Evolutionary conservation across 2,888 invertebrate genomes (phyloP), one percentile per base, ranked within the genome.

Genomic region (Drosophila recens): DNA sequence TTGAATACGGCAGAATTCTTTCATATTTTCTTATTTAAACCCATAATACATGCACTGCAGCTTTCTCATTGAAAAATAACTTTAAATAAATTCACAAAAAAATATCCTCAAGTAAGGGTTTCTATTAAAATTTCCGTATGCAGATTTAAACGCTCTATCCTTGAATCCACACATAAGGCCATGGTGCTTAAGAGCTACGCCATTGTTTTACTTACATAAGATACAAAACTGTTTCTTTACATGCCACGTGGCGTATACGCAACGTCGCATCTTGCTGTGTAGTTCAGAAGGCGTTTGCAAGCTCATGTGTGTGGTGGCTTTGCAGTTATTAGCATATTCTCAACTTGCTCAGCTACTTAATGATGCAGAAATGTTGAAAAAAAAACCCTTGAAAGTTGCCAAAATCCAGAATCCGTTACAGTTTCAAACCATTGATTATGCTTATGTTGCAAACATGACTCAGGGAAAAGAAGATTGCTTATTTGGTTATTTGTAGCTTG

Each of bases 281-380:
- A 45, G 58, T 59, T 38, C 13, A 17, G 42, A 48, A 34, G 40
- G 40, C 13, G 34, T 53, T 34, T 33, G 45, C 27, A 61, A 53
- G 59, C 59, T 64, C 20, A 54, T 54, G 54, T 43, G 36, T 57
- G 62, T 36, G 52, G 61, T 36, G 61, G 64, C 46, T 54, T 58
- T 34, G 36, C 69, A 52, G 62, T 70, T 76, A 76, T 76, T 76
- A 78, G 78, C 76, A 76, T 76, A 76, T 73, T 77, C 65, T 59
- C 78, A 54, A 77, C 78, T 77, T 62, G 78, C 78, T 66, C 49
- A 48, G 73, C 74, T 66, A 77, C 76, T 76, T 76, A 76, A 76
- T 76, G 70, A 76, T 76, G 75, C 76, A 78, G 70, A 77, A 77
- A 77, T 76, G 46, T 72, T 48, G 15, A 33, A 75, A 40, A 58